These are phyloP conservation scores for Brachionus sp. DNA, from an alignment of 1,140 invertebrate genomes.

Conservation along the genomic window DNA sequence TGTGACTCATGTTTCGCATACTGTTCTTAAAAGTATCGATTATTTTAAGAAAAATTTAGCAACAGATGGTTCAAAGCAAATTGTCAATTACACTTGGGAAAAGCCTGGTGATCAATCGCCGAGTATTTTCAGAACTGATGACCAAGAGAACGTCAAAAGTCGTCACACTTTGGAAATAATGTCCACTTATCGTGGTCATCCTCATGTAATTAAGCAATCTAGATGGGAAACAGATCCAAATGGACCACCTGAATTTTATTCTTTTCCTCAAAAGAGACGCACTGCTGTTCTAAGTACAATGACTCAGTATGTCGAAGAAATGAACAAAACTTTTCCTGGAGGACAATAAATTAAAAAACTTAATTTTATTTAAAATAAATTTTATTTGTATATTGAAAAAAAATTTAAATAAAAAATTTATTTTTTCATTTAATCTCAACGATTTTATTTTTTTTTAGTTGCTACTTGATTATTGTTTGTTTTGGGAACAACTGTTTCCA, in stretches of 20 bases:
- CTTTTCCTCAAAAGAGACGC: constrained; percentile 15
- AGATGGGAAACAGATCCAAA: constrained; percentile 42
- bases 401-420: neutral
- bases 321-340: constrained; percentile 42
- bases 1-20: neutral
- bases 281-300: constrained; percentile 29
- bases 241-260: neutral
- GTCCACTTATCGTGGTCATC: constrained; percentile 7
- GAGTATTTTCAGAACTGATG: neutral
- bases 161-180: constrained; percentile 18
- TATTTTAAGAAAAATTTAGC: constrained; percentile 31
- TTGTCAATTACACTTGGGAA: constrained; percentile 38
- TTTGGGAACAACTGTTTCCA: neutral
- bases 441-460: neutral
- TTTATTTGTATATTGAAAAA: constrained; percentile 4
- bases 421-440: neutral
- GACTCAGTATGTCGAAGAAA: constrained; percentile 46
- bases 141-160: neutral
- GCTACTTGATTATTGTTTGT: neutral
- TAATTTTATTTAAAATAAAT: neutral
- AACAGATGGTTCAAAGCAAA: neutral
- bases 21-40: neutral
- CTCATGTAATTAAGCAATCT: constrained; percentile 27
- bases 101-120: constrained; percentile 28
- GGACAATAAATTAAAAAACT: neutral